Conservation (phyloP, 2,113 vertebrate genomes). For the Plecotus auritus region DNA sequence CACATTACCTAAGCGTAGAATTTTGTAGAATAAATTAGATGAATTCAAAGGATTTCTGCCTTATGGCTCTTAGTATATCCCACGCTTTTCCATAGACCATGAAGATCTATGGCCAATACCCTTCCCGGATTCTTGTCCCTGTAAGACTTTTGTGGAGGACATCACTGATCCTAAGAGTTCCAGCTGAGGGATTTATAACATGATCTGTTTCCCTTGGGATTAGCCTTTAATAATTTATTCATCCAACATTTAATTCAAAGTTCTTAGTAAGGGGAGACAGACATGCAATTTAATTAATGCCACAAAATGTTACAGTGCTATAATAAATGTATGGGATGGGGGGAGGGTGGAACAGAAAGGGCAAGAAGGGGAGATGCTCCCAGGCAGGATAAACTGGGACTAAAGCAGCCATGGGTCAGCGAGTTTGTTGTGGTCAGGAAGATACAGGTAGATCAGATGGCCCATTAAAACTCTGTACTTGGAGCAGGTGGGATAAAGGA, state of each 20-base stretch:
- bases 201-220: not conserved
- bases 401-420: not conserved
- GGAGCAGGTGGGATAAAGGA: not conserved
- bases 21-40: not conserved
- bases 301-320: not conserved
- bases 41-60: not conserved
- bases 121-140: not conserved
- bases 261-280: not conserved
- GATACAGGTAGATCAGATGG: not conserved
- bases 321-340: not conserved
- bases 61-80: not conserved
- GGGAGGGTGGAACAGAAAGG: not conserved
- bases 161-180: not conserved
- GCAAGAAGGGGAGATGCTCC: not conserved
- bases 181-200: not conserved
- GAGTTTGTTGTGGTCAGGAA: not conserved
- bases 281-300: not conserved
- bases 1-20: not conserved
- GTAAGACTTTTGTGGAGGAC: not conserved
- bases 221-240: not conserved
- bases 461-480: not conserved
- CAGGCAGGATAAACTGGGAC: not conserved
- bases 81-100: not conserved
- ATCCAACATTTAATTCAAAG: not conserved
- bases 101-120: not conserved